Base-by-base conservation (phyloP, 2,888 invertebrate species). In the Platycnemis pennipes region DNA sequence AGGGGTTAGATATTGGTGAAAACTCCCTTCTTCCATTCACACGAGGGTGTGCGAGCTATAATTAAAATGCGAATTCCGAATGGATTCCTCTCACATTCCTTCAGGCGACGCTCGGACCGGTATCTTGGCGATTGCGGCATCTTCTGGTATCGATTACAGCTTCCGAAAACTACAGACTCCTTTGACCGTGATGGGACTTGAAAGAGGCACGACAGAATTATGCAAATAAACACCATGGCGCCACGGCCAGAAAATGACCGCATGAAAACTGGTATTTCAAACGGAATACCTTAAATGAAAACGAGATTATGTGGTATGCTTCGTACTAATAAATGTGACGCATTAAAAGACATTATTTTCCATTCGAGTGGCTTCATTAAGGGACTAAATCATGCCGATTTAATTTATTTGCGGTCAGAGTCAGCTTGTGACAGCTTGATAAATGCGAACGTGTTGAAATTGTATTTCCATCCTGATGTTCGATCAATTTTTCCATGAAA, bases 31-130 rank as follows among this genome's bases (percentile, higher is more conserved):
- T 44, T 63, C 13, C 91, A 7, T 37, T 91, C 44, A 26, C 63
- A 45, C 63, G 63, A 63, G 91, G 63, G 44, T 42, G 56, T 42
- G 49, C 63, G 63, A 63, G 26, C 49, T 44, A 44, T 91, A 91
- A 63, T 91, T 91, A 91, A 91, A 91, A 56, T 89, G 26, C n/a
- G 91, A 45, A 63, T 91, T 56, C 91, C 44, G 63, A 91, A 91
- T 91, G 63, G n/a, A 89, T 56, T 89, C 89, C 69, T 44, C 91
- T 89, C 56, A 42, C 42, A 89, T 89, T 91, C 91, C 91, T 91
- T 44, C 11, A 26, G 91, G 63, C 91, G 45, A n/a, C 89, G 37
- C 37, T 42, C 5, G 56, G 56, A 89, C 89, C 89, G 89, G 89
- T 91, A 91, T 91, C 91, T 91, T 56, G 63, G 42, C 16, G 8